Evolutionary conservation across 1,140 invertebrate genomes (phyloP).

Genomic region (Amphibalanus amphitrite): DNA sequence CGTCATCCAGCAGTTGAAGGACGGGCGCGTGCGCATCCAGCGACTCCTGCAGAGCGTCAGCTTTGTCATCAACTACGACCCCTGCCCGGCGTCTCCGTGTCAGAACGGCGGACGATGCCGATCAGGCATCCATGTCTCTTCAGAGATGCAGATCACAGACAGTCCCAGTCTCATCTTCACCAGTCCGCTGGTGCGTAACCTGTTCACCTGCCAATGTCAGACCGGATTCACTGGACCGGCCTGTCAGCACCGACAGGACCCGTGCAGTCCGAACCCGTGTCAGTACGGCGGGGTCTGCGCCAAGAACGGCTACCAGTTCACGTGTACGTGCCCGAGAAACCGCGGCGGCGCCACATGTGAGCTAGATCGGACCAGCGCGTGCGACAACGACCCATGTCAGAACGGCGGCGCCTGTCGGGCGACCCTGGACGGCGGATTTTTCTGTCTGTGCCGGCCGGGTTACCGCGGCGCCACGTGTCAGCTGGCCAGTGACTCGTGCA

Average conservation of each 20-base stretch:
- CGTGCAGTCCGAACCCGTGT: constrained; percentile 79
- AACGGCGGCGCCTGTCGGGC: constrained; percentile 79
- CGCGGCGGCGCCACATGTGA: constrained; percentile 70
- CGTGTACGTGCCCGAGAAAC: constrained; percentile 55
- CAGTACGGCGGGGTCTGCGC: constrained; percentile 58
- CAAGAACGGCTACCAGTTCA: constrained; percentile 58
- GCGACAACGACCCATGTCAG: constrained; percentile 61
- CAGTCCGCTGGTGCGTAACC: constrained; percentile 53
- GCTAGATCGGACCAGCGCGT: constrained; percentile 58
- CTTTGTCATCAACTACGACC: constrained; percentile 21
- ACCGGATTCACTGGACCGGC: constrained; percentile 53
- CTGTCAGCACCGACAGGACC: constrained; percentile 70
- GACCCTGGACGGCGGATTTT: constrained; percentile 68
- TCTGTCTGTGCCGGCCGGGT: constrained; percentile 72
- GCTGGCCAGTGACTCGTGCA: constrained; percentile 56
- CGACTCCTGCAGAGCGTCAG: constrained; percentile 36
- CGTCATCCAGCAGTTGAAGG: constrained; percentile 40
- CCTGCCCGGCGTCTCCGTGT: constrained; percentile 24
- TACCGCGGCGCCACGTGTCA: constrained; percentile 77
- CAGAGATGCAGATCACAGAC: constrained; percentile 44
- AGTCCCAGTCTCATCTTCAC: constrained; percentile 60
- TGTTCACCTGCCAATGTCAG: constrained; percentile 60
- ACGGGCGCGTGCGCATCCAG: constrained; percentile 41
- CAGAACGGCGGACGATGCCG: constrained; percentile 37
- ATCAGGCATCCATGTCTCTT: constrained; percentile 41